phyloP scores from a whole-genome alignment of 1,140 invertebrate genomes.

The Aphis craccivora region DNA sequence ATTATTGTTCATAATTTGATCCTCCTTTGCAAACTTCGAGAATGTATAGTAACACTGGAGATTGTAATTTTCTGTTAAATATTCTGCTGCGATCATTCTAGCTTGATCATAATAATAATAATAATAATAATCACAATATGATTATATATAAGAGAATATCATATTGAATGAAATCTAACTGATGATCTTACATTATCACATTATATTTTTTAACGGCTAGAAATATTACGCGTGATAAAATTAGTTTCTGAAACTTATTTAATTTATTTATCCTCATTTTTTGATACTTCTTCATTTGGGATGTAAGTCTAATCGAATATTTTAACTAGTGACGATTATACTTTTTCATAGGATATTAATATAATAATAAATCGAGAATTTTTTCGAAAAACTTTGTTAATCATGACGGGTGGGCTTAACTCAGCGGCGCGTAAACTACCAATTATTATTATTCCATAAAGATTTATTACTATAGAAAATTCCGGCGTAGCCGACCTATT shows the following conservation, averaged over 20 bases:
- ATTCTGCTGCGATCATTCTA: not conserved
- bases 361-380: not conserved
- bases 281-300: not conserved
- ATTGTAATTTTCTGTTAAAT: not conserved
- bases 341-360: not conserved
- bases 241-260: not conserved
- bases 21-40: not conserved
- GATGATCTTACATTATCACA: not conserved
- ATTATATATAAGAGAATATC: not conserved
- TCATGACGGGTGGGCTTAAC: not conserved
- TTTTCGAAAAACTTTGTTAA: not conserved
- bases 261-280: not conserved
- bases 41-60: not conserved
- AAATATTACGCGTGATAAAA: not conserved
- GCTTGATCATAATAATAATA: not conserved
- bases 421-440: not conserved
- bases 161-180: not conserved
- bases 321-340: not conserved
- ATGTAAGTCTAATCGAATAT: not conserved
- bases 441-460: conserved; percentile 10
- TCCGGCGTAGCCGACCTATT: not conserved
- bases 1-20: conserved; percentile 18
- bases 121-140: not conserved
- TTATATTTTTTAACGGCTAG: not conserved
- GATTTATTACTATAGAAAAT: conserved; percentile 1